Evolutionary conservation across 2,797 vertebrate species (phyloP).

Genomic region (Pipistrellus pipistrellus): DNA sequence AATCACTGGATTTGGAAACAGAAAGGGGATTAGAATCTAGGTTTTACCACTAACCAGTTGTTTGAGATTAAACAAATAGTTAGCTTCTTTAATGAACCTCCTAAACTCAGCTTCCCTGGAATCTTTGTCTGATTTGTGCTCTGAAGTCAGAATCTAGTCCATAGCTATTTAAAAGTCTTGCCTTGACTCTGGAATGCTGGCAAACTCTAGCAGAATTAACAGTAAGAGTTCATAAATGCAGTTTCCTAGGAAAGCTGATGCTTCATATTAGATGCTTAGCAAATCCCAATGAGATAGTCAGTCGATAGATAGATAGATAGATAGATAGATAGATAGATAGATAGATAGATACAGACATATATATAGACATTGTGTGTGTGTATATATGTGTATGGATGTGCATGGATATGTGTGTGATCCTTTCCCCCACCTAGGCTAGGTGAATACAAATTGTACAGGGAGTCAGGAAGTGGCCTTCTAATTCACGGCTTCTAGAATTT

Average conservation of each 20-base stretch:
- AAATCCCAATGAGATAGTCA: slow-evolving; percentile 31
- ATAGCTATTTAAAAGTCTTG: slow-evolving; percentile 58
- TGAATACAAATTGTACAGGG: neutral
- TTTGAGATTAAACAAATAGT: neutral
- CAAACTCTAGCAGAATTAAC: slow-evolving; percentile 24
- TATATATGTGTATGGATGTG: too few species aligned
- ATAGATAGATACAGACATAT: too few species aligned
- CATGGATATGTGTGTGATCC: neutral
- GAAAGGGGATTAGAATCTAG: neutral
- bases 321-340: too few species aligned
- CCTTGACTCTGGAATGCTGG: slow-evolving; percentile 47
- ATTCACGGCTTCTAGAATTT: slow-evolving; percentile 55
- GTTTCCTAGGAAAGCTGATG: slow-evolving; percentile 68
- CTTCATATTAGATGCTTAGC: slow-evolving; percentile 48
- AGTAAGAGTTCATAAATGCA: neutral
- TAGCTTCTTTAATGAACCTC: neutral
- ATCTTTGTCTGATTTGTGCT: slow-evolving; percentile 4
- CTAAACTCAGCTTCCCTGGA: neutral
- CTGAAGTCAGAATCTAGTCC: slow-evolving; percentile 18
- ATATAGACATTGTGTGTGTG: too few species aligned
- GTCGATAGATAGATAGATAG: too few species aligned
- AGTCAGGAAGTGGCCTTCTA: neutral
- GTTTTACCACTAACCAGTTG: neutral
- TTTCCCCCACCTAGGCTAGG: neutral
- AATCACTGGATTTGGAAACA: neutral